Base-by-base conservation (phyloP, 2,888 invertebrate species). In the Gryllus longicercus region DNA sequence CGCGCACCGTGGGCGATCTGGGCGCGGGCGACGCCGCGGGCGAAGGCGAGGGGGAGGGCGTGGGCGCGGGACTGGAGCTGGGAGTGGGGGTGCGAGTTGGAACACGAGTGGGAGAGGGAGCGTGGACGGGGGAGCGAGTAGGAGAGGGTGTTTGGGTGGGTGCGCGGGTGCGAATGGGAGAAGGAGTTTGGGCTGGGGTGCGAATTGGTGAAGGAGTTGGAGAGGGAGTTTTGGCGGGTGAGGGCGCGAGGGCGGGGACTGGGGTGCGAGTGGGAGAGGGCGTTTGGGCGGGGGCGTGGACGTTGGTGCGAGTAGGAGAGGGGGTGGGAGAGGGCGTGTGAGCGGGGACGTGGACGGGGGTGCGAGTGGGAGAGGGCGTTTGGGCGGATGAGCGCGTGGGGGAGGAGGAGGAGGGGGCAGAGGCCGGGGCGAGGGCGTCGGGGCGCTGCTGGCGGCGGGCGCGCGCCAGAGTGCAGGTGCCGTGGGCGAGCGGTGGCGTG, bases 61-160 rank as follows among this genome's bases (percentile, higher is more conserved):
- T 5, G 49, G 23, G 23, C 50, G 50, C 51, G 49, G 79, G 18
- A 80, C n/a, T 18, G 80, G 80, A 14, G 80, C 80, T n/a, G 80
- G 75, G 75, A 80, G 80, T 49, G 5, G 80, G 23, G 74, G 80
- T 78, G 12, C 51, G 25, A 1, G 23, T 74, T n/a, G n/a, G n/a
- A n/a, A n/a, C n/a, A 11, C 23, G 49, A 50, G 50, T n/a, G 8
- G 63, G 38, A 23, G 50, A 50, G 11, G 38, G 23, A 14, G 14
- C 23, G 16, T 76, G 78, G 2, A 76, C 4, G 49, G 23, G 14
- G 51, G 38, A 74, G 25, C 14, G 74, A 23, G 63, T 10, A 25
- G 51, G 38, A n/a, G 51, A 38, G 25, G 78, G 74, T 21, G 78
- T 78, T 38, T 38, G 38, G 4, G 38, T 5, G 3, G 18, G 63